phyloP scores from a whole-genome alignment of 2,888 invertebrate genomes.

The Andrena praecox region DNA sequence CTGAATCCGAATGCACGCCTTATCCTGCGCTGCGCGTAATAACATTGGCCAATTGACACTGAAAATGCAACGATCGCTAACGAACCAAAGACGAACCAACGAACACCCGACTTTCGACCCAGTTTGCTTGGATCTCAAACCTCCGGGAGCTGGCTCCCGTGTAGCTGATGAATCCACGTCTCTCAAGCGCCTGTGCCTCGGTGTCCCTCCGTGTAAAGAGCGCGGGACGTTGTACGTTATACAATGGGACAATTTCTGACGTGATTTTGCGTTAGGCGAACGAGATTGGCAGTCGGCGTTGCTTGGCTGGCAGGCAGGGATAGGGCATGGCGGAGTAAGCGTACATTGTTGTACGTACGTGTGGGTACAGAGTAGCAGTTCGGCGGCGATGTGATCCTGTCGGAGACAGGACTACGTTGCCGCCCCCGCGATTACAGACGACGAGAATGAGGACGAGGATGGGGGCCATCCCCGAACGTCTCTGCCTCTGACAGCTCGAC shows the following conservation, averaged over 20 bases:
- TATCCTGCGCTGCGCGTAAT: not conserved
- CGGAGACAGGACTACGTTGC: slow-evolving; percentile 84
- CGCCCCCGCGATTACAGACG: slow-evolving; percentile 84
- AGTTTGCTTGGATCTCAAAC: not conserved
- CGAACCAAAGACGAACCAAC: no score
- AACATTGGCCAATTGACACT: not conserved
- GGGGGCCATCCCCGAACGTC: slow-evolving; percentile 82
- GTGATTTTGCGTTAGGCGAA: slow-evolving; percentile 77
- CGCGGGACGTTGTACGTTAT: slow-evolving; percentile 50
- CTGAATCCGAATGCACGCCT: slow-evolving; percentile 1
- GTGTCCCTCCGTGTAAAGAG: slow-evolving; percentile 37
- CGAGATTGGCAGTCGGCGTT: slow-evolving; percentile 76
- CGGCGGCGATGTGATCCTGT: slow-evolving; percentile 84
- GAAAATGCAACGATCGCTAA: not conserved
- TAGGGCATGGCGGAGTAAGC: slow-evolving; percentile 57
- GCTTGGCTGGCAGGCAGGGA: slow-evolving; percentile 64
- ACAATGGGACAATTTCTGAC: slow-evolving; percentile 78
- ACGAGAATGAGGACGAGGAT: slow-evolving; percentile 80
- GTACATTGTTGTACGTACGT: slow-evolving; percentile 71
- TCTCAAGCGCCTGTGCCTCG: slow-evolving; percentile 35
- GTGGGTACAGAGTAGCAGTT: slow-evolving; percentile 76
- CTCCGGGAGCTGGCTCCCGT: not conserved
- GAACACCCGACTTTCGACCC: not conserved
- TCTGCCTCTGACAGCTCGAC: slow-evolving; percentile 84
- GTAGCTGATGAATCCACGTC: slow-evolving; percentile 5